These are phyloP conservation scores for Heliconius ethilla DNA, from an alignment of 2,888 invertebrate genomes.

Conservation along the genomic window DNA sequence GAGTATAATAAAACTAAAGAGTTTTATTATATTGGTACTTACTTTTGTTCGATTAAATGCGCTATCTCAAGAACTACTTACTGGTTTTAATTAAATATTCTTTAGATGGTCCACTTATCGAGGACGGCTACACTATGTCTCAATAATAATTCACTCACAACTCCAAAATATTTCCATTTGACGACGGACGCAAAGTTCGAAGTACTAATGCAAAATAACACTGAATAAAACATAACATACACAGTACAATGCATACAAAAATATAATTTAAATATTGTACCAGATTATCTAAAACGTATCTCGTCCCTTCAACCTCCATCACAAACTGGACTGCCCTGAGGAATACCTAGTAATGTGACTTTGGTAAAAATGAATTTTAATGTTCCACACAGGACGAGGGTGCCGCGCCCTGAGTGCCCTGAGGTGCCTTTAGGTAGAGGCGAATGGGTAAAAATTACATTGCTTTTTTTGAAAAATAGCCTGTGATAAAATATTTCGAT, in stretches of 20 bases:
- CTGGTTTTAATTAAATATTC: no score
- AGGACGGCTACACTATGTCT: background rate
- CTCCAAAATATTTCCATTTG: background rate
- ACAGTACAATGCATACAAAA: conserved; percentile 25
- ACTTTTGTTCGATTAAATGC: no score
- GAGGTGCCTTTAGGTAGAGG: conserved; percentile 32
- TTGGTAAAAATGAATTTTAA: conserved; percentile 63
- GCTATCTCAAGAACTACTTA: no score
- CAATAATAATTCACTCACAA: background rate
- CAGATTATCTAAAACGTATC: conserved; percentile 32
- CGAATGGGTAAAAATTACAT: background rate
- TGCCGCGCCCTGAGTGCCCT: conserved; percentile 28
- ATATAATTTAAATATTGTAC: conserved; percentile 35
- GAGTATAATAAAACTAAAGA: no score
- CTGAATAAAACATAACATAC: background rate
- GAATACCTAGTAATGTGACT: conserved; percentile 57
- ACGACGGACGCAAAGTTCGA: background rate
- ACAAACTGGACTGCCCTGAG: conserved; percentile 42
- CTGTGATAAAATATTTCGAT: background rate
- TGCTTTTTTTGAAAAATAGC: background rate
- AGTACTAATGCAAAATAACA: background rate
- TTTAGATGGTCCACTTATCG: no score
- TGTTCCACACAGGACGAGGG: conserved; percentile 44
- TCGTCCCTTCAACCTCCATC: conserved; percentile 26
- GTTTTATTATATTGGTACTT: no score